A percentile compares a stretch with the other conserved stretches of the same genome.
These are phyloP conservation scores for Solenodon paradoxus DNA, from an alignment of 2,113 vertebrate genomes.

Conservation along the genomic window DNA sequence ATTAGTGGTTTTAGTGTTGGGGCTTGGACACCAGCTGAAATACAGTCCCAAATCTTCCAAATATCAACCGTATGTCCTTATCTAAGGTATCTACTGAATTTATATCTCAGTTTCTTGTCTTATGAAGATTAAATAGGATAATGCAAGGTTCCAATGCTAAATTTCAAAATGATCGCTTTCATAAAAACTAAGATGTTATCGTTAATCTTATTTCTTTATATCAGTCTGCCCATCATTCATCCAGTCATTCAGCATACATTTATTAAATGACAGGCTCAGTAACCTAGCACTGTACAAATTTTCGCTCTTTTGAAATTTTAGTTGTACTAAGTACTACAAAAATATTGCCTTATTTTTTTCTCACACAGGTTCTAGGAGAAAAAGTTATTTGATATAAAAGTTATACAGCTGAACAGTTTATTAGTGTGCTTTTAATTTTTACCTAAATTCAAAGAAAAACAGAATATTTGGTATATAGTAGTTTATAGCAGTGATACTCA, in stretches of 20 bases:
- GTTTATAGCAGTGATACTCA: neutral
- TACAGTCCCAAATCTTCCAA: neutral
- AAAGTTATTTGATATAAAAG: neutral
- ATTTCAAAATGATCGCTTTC: neutral
- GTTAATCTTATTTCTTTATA: slow-evolving; percentile 13
- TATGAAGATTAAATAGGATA: neutral
- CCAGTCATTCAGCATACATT: neutral
- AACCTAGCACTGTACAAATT: neutral
- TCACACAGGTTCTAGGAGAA: neutral
- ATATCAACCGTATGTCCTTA: neutral
- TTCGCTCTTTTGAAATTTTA: neutral
- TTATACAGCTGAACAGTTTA: neutral
- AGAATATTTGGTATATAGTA: neutral
- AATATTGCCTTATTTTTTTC: neutral
- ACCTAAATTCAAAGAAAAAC: neutral
- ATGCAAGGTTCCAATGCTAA: neutral
- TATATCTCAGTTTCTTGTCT: neutral
- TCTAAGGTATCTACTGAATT: neutral
- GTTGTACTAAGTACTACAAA: neutral
- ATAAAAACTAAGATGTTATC: neutral
- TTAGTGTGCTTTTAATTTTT: neutral
- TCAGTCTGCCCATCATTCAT: neutral
- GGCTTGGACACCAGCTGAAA: neutral
- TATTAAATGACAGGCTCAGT: neutral
- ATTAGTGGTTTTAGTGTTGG: neutral